Evolutionary conservation across 2,797 vertebrate species (phyloP).

Genomic region (Macroramphosus scolopax): DNA sequence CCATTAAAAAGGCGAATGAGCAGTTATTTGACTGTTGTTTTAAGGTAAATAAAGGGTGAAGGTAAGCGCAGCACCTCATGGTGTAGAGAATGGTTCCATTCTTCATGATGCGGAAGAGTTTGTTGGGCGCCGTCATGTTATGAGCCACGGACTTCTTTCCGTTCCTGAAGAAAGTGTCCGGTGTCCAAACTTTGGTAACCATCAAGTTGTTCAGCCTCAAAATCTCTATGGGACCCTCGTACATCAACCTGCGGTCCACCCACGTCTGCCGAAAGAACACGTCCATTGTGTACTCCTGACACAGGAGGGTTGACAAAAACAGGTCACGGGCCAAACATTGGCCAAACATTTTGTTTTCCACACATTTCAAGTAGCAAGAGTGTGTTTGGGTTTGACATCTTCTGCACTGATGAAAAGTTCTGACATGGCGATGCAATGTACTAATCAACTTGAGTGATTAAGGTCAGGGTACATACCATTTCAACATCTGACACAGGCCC

Average conservation of each 20-base stretch:
- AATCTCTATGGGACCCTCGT: slow-evolving; percentile 95
- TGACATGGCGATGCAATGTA: neutral
- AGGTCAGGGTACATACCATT: slow-evolving; percentile 85
- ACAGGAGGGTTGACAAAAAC: neutral
- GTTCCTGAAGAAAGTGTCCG: slow-evolving; percentile 98
- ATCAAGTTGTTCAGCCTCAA: slow-evolving; percentile 96
- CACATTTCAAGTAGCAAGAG: too few species aligned
- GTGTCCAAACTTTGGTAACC: slow-evolving; percentile 98
- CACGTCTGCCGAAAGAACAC: slow-evolving; percentile 98
- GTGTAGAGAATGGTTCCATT: slow-evolving; percentile 98
- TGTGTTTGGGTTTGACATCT: too few species aligned
- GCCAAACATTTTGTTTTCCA: too few species aligned
- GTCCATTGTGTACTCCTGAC: slow-evolving; percentile 98
- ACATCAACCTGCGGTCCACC: slow-evolving; percentile 92
- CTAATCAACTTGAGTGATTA: neutral
- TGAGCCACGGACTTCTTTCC: slow-evolving; percentile 97
- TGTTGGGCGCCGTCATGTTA: slow-evolving; percentile 99
- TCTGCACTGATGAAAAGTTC: too few species aligned
- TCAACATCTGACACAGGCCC: slow-evolving; percentile 99
- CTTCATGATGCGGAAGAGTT: slow-evolving; percentile 98
- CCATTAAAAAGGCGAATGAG: too few species aligned
- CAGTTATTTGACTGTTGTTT: too few species aligned
- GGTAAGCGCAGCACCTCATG: slow-evolving; percentile 84
- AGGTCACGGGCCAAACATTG: neutral
- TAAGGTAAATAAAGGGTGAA: neutral